Evolutionary conservation across 2,113 vertebrate species (phyloP).

Genomic region (Canis aureus): DNA sequence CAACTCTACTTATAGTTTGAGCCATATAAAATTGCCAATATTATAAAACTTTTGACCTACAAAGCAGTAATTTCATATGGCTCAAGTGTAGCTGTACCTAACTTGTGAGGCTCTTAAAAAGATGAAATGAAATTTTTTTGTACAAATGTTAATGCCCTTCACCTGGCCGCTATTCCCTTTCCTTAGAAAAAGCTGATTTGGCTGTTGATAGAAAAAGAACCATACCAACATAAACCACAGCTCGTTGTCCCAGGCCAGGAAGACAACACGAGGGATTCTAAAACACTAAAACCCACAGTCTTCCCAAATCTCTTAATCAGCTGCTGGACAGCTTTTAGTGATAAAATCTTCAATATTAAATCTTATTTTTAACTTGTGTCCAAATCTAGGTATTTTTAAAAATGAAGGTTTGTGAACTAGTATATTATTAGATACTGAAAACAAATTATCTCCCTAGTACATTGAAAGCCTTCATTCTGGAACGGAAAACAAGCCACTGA

Average conservation of each 20-base stretch:
- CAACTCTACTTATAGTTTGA: neutral
- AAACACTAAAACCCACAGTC: neutral
- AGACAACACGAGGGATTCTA: neutral
- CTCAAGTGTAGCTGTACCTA: neutral
- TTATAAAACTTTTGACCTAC: neutral
- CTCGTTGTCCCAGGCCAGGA: neutral
- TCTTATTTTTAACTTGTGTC: neutral
- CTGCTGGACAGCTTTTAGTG: neutral
- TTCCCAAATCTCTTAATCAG: neutral
- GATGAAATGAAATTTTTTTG: neutral
- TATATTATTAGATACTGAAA: neutral
- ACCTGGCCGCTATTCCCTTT: neutral
- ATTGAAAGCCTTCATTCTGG: neutral
- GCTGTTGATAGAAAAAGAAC: neutral
- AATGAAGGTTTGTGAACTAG: neutral
- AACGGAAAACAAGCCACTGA: constrained; percentile 48
- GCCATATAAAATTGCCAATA: neutral
- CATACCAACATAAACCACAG: neutral
- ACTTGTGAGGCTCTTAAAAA: neutral
- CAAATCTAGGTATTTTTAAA: neutral
- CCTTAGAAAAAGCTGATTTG: neutral
- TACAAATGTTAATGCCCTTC: neutral
- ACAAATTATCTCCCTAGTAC: neutral
- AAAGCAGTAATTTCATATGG: neutral
- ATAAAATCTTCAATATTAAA: neutral